Evolutionary conservation across 1,140 invertebrate genomes (phyloP).

Genomic region (Lysiphlebus fabarum): DNA sequence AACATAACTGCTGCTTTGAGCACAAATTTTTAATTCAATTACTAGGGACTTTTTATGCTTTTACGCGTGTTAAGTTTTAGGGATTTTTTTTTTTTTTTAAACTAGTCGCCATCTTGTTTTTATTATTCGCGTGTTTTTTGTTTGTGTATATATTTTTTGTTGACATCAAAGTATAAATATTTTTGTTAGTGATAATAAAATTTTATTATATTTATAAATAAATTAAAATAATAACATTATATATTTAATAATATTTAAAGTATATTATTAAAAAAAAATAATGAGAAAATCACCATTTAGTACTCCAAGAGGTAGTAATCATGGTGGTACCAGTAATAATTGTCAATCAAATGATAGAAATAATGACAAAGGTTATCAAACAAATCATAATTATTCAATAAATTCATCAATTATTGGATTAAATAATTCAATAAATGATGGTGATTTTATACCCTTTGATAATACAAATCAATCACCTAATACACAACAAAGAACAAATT

Average conservation of each 20-base stretch:
- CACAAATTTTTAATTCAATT: no score
- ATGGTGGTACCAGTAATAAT: conserved; percentile 8
- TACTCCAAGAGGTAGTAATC: conserved; percentile 27
- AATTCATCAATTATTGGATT: conserved; percentile 17
- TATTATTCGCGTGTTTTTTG: no score
- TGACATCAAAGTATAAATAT: background rate
- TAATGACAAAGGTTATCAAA: conserved; percentile 29
- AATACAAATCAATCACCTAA: conserved; percentile 24
- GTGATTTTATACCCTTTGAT: conserved; percentile 39
- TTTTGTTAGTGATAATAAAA: background rate
- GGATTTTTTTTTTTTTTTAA: no score
- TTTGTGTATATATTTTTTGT: no score
- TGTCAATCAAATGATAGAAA: conserved; percentile 25
- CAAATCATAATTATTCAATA: conserved; percentile 1
- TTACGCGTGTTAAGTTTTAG: no score
- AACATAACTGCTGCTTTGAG: no score
- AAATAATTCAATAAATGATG: conserved; percentile 6
- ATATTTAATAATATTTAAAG: background rate
- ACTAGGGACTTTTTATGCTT: no score
- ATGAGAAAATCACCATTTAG: conserved; percentile 43
- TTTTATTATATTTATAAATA: no score
- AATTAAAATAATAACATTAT: no score
- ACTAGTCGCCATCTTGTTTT: no score
- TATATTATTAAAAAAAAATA: background rate
- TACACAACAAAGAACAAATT: conserved; percentile 7